phyloP scores from a whole-genome alignment of 2,797 vertebrate genomes.

The Picus viridis region DNA sequence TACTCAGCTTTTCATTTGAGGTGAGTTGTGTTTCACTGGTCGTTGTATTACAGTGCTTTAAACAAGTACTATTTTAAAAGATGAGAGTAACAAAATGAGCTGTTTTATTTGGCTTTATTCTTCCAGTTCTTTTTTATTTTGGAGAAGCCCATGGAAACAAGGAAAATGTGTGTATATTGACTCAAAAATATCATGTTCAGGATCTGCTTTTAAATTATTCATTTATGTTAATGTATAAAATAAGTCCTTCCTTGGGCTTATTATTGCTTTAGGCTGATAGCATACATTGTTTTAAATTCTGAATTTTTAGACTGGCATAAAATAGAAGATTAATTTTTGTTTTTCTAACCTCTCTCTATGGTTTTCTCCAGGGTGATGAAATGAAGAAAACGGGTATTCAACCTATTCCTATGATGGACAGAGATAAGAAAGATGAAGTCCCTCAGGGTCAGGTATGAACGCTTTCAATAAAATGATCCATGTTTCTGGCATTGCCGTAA shows the following conservation, averaged over 20 bases:
- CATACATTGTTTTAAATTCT: not conserved
- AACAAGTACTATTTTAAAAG: not conserved
- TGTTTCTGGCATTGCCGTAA: not conserved
- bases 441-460: constrained; percentile 93
- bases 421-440: constrained; percentile 95
- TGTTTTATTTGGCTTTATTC: not conserved
- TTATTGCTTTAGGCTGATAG: not conserved
- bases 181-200: not conserved
- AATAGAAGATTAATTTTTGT: not conserved
- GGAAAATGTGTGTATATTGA: not conserved
- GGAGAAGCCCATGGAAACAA: not conserved
- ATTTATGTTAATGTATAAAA: not conserved
- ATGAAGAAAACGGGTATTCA: constrained; percentile 98
- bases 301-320: not conserved
- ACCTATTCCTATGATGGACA: constrained; percentile 98
- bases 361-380: constrained; percentile 90
- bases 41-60: not conserved
- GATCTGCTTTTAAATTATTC: not conserved
- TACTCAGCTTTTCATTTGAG: not conserved
- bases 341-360: not conserved
- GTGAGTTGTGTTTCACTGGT: not conserved
- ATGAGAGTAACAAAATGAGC: not conserved
- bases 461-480: not conserved
- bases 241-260: not conserved
- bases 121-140: not conserved